phyloP scores from a whole-genome alignment of 2,797 vertebrate species.

The Carapus acus region DNA sequence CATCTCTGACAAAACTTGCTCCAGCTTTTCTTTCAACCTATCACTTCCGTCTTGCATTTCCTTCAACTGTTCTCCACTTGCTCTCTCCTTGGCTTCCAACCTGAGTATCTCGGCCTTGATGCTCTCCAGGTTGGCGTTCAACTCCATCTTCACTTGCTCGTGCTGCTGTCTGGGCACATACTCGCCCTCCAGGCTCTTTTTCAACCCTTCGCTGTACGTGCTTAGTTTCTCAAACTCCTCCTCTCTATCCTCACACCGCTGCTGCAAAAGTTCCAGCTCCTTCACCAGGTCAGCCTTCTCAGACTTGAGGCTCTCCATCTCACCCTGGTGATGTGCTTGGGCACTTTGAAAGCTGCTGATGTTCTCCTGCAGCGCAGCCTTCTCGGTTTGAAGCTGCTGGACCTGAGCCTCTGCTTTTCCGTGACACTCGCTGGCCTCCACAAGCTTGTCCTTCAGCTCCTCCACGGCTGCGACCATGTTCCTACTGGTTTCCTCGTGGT shows the following conservation, averaged over 20 bases:
- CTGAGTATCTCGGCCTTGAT: conserved; percentile 72
- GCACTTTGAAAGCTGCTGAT: conserved; percentile 67
- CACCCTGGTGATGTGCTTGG: conserved; percentile 69
- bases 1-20: conserved; percentile 67
- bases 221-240: conserved; percentile 63
- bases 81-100: conserved; percentile 67
- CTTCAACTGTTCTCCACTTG: conserved; percentile 68
- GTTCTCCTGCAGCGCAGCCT: conserved; percentile 65
- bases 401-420: conserved; percentile 77
- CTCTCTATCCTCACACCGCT: conserved; percentile 69
- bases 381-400: conserved; percentile 76
- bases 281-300: conserved; percentile 65
- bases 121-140: conserved; percentile 73
- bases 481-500: conserved; percentile 78
- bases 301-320: conserved; percentile 67
- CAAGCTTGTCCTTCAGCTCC: conserved; percentile 82
- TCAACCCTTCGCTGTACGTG: conserved; percentile 71
- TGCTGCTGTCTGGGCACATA: conserved; percentile 75
- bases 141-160: conserved; percentile 68
- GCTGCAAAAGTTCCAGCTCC: conserved; percentile 71
- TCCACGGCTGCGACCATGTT: conserved; percentile 71
- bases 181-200: conserved; percentile 70
- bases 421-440: conserved; percentile 75
- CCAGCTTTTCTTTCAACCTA: conserved; percentile 71
- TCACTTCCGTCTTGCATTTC: conserved; percentile 77